These are phyloP conservation scores for Tetrao urogallus DNA, from an alignment of 2,113 vertebrate species.

Conservation along the genomic window DNA sequence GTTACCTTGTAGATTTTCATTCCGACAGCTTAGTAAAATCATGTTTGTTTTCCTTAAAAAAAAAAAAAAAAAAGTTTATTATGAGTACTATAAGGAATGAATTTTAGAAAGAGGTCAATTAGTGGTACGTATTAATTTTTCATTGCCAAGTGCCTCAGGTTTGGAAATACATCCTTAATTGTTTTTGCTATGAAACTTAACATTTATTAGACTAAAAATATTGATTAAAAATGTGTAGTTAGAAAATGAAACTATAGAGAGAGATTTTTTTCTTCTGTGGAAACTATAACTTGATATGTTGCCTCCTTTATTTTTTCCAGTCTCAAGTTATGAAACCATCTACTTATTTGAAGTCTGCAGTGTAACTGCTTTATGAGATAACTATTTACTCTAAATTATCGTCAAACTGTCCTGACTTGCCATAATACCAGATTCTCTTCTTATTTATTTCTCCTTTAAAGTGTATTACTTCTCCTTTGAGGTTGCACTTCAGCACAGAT, in stretches of 20 bases:
- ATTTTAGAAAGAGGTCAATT: neutral
- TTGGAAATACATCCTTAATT: neutral
- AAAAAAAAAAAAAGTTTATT: neutral
- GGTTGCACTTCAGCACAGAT: constrained; percentile 22
- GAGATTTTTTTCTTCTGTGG: neutral
- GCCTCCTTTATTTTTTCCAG: too few species aligned
- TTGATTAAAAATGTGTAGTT: neutral
- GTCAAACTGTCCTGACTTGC: neutral
- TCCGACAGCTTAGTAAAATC: neutral
- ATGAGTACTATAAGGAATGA: neutral
- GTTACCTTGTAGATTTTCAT: neutral
- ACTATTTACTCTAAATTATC: neutral
- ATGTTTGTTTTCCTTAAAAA: neutral
- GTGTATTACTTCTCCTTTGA: constrained; percentile 12
- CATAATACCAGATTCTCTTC: neutral
- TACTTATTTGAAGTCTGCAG: neutral
- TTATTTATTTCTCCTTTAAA: constrained; percentile 26
- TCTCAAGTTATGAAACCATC: neutral
- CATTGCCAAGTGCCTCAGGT: neutral
- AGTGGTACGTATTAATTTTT: neutral
- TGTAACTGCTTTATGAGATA: neutral
- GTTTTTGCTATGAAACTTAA: neutral
- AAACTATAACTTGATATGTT: neutral
- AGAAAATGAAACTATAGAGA: neutral
- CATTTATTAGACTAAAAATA: neutral